Evolutionary conservation across 2,888 invertebrate species (phyloP).

Genomic region (Coleophora flavipennella): DNA sequence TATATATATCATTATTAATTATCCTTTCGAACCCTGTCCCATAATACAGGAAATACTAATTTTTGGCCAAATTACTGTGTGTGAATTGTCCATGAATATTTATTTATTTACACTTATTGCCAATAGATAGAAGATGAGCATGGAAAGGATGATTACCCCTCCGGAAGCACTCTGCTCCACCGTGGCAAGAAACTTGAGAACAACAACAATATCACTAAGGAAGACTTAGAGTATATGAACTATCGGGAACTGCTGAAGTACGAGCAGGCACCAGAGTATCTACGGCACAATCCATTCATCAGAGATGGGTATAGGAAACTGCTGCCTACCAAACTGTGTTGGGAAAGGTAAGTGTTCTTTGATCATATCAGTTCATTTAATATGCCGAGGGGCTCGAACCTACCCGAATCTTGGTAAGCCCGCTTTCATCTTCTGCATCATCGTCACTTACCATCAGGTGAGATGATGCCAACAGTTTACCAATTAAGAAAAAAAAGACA

Average conservation of each 20-base stretch:
- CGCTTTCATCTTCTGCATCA: too few relatives aligned
- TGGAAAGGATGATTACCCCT: conserved; percentile 31
- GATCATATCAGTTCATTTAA: not conserved
- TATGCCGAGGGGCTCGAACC: too few relatives aligned
- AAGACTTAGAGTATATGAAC: conserved; percentile 62
- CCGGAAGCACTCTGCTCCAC: conserved; percentile 37
- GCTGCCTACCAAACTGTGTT: conserved; percentile 85
- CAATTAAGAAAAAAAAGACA: too few relatives aligned
- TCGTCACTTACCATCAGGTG: too few relatives aligned
- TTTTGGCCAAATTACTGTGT: too few relatives aligned
- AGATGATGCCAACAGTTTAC: too few relatives aligned
- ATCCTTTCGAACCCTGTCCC: too few relatives aligned
- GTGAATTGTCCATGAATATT: not conserved
- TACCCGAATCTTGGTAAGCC: too few relatives aligned
- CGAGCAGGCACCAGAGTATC: conserved; percentile 83
- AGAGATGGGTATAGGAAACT: conserved; percentile 88
- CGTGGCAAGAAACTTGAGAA: conserved; percentile 58
- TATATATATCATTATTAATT: too few relatives aligned
- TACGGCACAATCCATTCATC: conserved; percentile 91
- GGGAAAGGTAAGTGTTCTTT: conserved; percentile 84
- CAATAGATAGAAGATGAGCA: conserved; percentile 45
- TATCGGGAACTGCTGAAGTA: conserved; percentile 58
- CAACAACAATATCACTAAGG: conserved; percentile 61
- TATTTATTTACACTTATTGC: conserved; percentile 7
- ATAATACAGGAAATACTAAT: too few relatives aligned